Evolutionary conservation across 2,888 invertebrate species (phyloP).

Genomic region (Brenthis daphne): DNA sequence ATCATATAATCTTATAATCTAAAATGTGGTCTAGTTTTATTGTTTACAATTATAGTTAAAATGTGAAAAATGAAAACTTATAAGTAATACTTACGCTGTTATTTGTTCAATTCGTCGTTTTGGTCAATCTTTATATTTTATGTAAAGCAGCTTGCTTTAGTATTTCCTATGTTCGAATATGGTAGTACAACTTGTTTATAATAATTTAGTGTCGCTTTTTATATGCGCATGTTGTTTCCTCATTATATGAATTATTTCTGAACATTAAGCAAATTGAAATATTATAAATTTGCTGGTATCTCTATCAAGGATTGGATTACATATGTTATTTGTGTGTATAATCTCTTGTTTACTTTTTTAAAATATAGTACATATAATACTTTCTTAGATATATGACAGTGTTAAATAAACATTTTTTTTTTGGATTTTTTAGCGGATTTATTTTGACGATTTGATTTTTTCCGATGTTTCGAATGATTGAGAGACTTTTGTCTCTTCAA

Average conservation of each 20-base stretch:
- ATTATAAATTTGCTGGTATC: constrained; percentile 6
- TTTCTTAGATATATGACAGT: too few relatives aligned
- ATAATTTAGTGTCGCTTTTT: constrained; percentile 12
- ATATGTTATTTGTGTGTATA: background rate
- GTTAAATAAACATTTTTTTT: too few relatives aligned
- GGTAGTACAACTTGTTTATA: constrained; percentile 16
- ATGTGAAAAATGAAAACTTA: background rate
- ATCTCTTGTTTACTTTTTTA: background rate
- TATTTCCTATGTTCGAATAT: constrained; percentile 20
- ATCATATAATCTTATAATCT: too few relatives aligned
- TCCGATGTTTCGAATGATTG: too few relatives aligned
- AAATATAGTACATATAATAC: too few relatives aligned
- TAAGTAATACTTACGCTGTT: too few relatives aligned
- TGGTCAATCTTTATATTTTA: constrained; percentile 1
- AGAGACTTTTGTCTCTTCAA: too few relatives aligned
- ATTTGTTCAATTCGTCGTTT: background rate
- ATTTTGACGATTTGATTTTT: too few relatives aligned
- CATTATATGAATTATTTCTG: constrained; percentile 14
- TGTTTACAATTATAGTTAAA: background rate
- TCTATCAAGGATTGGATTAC: constrained; percentile 5
- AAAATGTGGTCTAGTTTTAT: too few relatives aligned
- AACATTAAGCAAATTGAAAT: constrained; percentile 10
- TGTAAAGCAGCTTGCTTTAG: constrained; percentile 4
- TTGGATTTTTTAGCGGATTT: too few relatives aligned
- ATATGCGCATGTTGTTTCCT: constrained; percentile 13